These are phyloP conservation scores for Noctuana brunneofusca DNA, from an alignment of 2,888 invertebrate genomes.

Conservation along the genomic window DNA sequence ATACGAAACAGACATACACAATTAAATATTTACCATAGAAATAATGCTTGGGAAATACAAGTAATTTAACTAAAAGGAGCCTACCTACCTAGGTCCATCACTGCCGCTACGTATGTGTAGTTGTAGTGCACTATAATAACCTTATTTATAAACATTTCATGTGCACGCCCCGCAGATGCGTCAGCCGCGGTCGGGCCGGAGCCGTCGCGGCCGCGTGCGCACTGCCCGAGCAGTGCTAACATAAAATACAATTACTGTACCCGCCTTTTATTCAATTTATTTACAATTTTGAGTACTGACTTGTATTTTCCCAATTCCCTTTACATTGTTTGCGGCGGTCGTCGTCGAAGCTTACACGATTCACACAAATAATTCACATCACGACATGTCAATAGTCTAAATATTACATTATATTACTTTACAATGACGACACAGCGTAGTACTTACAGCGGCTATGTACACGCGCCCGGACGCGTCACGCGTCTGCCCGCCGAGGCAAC, in stretches of 20 bases:
- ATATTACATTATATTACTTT: constrained; percentile 36
- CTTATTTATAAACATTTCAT: background rate
- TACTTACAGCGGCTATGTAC: constrained; percentile 38
- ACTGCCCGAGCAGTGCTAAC: background rate
- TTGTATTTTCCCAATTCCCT: background rate
- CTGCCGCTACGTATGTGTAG: background rate
- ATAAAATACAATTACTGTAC: background rate
- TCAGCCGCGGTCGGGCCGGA: too few species aligned
- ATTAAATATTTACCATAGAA: constrained; percentile 1
- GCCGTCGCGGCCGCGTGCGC: background rate
- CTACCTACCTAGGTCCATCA: background rate
- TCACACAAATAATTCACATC: constrained; percentile 19
- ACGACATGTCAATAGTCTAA: constrained; percentile 1
- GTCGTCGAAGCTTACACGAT: background rate
- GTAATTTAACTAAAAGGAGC: background rate
- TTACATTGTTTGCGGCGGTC: constrained; percentile 5
- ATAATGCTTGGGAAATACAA: background rate
- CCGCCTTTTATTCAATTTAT: constrained; percentile 11
- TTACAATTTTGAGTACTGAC: constrained; percentile 22
- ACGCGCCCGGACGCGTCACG: constrained; percentile 26
- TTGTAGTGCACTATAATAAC: background rate
- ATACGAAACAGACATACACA: background rate
- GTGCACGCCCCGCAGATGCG: background rate
- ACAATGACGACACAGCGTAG: constrained; percentile 36
- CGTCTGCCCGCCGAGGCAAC: background rate